Evolutionary conservation across 2,113 vertebrate species (phyloP).

Genomic region (Erpornis zantholeuca): DNA sequence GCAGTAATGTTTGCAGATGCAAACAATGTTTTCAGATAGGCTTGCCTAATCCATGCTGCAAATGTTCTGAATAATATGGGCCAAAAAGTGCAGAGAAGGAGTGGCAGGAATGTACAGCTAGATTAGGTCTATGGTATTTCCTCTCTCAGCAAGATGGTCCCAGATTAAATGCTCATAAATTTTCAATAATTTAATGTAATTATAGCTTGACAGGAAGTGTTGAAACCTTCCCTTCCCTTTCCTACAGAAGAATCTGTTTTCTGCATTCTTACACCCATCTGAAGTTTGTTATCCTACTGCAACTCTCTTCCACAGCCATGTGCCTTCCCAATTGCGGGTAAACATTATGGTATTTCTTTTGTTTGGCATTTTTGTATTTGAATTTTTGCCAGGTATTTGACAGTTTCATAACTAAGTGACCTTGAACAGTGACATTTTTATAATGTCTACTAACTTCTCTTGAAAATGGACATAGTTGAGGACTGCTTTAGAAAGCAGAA

Average conservation of each 20-base stretch:
- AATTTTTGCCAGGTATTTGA: not conserved
- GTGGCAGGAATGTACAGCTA: slow-evolving; percentile 47
- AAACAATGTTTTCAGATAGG: not conserved
- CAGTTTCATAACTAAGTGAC: not conserved
- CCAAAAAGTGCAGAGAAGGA: not conserved
- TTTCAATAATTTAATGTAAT: not conserved
- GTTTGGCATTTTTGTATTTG: not conserved
- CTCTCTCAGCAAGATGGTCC: not conserved
- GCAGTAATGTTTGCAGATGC: no score
- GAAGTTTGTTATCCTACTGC: not conserved
- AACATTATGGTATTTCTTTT: not conserved
- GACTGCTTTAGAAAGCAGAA: not conserved
- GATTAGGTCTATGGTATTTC: slow-evolving; percentile 31
- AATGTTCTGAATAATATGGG: not conserved
- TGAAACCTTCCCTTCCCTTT: not conserved
- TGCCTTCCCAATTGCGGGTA: not conserved
- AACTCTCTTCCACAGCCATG: not conserved
- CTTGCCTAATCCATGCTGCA: not conserved
- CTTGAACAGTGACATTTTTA: not conserved
- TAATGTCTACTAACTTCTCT: not conserved
- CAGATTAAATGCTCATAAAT: not conserved
- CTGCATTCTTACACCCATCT: not conserved
- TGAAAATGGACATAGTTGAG: not conserved
- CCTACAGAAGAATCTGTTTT: not conserved
- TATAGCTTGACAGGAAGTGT: not conserved